Base-by-base conservation (phyloP, 2,888 invertebrate genomes). In the Lydus trimaculatus region DNA sequence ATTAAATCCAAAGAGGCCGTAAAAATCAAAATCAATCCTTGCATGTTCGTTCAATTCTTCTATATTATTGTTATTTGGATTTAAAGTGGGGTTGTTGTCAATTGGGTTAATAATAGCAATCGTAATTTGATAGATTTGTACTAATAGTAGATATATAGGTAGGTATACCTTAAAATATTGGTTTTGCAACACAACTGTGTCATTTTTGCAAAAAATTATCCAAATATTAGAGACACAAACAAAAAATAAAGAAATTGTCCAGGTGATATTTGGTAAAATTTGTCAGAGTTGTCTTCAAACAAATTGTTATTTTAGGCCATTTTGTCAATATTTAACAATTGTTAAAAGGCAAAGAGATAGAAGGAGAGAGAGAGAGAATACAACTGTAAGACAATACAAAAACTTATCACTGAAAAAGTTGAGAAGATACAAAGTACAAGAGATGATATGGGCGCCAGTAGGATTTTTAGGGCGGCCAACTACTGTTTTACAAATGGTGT, bases 1-100 rank as follows among this genome's bases (percentile, higher is more conserved):
- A 52, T 52, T 52, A 52, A 52, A 52, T 52, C 13, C 25, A 52
- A 52, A 52, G 52, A 52, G 52, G 52, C 52, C 52, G 52, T 52
- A 52, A 52, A 52, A 52, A 52, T 52, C 52, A 11, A 48, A 3
- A 13, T 8, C 25, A 43, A 43, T 25, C 52, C 20, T 20, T 25
- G 20, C 25, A n/a, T 25, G 43, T 13, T n/a, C n/a, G 7, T 43
- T n/a, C 17, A 17, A 17, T 43, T 43, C 11, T 43, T 43, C 17
- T 43, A n/a, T 43, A 17, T n/a, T 43, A 5, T 13, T 13, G 36
- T 36, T 36, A 43, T 6, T n/a, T 43, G 4, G 5, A 13, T 17
- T 2, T 17, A 4, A 1, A n/a, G 7, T 43, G 8, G 43, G 43
- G 17, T n/a, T 43, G 43, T 43, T 4, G 39, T 39, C n/a, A 39